phyloP scores from a whole-genome alignment of 2,113 vertebrate genomes.

The Vombatus ursinus region DNA sequence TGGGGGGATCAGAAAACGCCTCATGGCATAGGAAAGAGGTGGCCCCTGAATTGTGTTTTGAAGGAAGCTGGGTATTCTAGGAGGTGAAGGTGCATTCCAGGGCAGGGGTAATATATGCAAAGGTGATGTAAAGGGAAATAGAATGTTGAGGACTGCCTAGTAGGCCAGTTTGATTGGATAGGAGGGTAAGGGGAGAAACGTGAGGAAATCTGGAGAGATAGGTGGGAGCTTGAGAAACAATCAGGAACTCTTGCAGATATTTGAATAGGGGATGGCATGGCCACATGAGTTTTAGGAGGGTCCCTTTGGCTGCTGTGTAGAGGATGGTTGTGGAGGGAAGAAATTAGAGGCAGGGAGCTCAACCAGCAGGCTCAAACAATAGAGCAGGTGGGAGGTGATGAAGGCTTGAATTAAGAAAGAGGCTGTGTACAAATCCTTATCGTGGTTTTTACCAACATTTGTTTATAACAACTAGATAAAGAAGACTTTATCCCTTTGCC shows the following conservation, averaged over 20 bases:
- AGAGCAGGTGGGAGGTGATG: not conserved
- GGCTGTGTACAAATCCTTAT: not conserved
- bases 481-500: not conserved
- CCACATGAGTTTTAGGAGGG: constrained; percentile 10
- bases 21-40: not conserved
- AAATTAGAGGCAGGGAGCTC: constrained; percentile 12
- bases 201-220: not conserved
- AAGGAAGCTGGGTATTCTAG: not conserved
- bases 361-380: not conserved
- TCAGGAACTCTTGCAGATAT: not conserved
- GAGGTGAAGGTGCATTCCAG: not conserved
- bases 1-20: not conserved
- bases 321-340: constrained; percentile 28
- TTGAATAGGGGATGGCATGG: not conserved
- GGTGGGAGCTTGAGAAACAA: not conserved
- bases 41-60: not conserved
- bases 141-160: constrained; percentile 3
- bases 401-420: not conserved
- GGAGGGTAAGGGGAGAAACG: not conserved
- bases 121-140: not conserved
- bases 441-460: not conserved
- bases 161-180: not conserved
- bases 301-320: constrained; percentile 21
- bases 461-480: not conserved
- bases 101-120: not conserved